Conservation (phyloP, 2,888 invertebrate genomes). For the Drosophila anomalata region DNA sequence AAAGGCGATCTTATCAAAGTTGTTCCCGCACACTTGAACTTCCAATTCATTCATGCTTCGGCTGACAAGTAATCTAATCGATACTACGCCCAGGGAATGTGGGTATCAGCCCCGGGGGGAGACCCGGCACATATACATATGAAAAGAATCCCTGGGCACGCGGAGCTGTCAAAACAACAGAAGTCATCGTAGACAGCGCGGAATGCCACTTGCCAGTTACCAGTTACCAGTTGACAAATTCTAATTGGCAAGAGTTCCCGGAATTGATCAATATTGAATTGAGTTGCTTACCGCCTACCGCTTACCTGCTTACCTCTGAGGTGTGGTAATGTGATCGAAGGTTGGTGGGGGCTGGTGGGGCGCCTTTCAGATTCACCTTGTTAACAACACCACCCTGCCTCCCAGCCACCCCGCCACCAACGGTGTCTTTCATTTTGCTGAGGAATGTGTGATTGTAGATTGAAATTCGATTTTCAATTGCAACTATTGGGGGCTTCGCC, state of each 20-base stretch:
- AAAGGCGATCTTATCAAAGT: constrained; percentile 22
- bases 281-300: constrained; percentile 39
- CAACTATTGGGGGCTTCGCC: constrained; percentile 26
- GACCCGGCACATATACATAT: not conserved
- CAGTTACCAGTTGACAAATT: constrained; percentile 59
- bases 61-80: constrained; percentile 21
- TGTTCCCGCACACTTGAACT: constrained; percentile 30
- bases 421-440: constrained; percentile 60
- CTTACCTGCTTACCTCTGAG: not conserved
- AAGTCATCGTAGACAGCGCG: constrained; percentile 35
- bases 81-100: constrained; percentile 27
- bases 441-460: constrained; percentile 60
- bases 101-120: constrained; percentile 20
- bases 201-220: constrained; percentile 59
- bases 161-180: constrained; percentile 32
- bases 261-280: constrained; percentile 49
- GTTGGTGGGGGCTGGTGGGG: constrained; percentile 10
- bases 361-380: constrained; percentile 33
- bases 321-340: constrained; percentile 1
- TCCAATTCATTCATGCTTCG: constrained; percentile 36
- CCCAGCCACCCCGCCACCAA: constrained; percentile 13
- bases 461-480: constrained; percentile 54
- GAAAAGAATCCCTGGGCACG: constrained; percentile 15
- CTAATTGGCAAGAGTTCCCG: constrained; percentile 66
- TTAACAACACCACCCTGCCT: constrained; percentile 21